phyloP scores from a whole-genome alignment of 2,797 vertebrate species.

The Notoglanidium macrostoma region DNA sequence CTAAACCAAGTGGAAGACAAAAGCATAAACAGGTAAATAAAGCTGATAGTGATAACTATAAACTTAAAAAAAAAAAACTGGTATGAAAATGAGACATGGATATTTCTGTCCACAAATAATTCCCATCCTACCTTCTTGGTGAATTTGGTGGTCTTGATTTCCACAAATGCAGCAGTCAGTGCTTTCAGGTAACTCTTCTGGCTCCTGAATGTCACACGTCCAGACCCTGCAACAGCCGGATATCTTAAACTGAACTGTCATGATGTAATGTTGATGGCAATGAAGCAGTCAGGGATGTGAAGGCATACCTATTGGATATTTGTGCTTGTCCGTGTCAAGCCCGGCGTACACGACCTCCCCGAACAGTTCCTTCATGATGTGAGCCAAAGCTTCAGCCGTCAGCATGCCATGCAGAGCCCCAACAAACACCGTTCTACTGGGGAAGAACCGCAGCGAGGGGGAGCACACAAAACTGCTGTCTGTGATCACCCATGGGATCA shows the following conservation, averaged over 20 bases:
- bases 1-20: constrained; percentile 65
- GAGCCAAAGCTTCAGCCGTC: constrained; percentile 91
- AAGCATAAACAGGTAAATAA: background rate
- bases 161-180: constrained; percentile 92
- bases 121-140: constrained; percentile 87
- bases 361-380: constrained; percentile 94
- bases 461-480: constrained; percentile 96
- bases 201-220: constrained; percentile 98
- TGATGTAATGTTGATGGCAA: background rate
- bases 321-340: constrained; percentile 99
- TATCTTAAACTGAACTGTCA: constrained; percentile 50
- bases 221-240: constrained; percentile 80
- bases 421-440: constrained; percentile 95
- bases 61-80: background rate
- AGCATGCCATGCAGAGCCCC: constrained; percentile 97
- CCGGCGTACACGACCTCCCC: constrained; percentile 96
- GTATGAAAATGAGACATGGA: background rate
- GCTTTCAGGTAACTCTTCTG: constrained; percentile 97
- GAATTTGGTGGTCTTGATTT: constrained; percentile 98
- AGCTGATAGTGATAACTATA: background rate
- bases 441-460: constrained; percentile 90
- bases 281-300: background rate
- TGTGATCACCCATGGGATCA: constrained; percentile 97
- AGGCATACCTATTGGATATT: constrained; percentile 91
- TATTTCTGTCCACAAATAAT: background rate